Evolutionary conservation across 2,888 invertebrate species (phyloP), one percentile per base, ranked within the genome.

Genomic region (Callimorpha dominula): DNA sequence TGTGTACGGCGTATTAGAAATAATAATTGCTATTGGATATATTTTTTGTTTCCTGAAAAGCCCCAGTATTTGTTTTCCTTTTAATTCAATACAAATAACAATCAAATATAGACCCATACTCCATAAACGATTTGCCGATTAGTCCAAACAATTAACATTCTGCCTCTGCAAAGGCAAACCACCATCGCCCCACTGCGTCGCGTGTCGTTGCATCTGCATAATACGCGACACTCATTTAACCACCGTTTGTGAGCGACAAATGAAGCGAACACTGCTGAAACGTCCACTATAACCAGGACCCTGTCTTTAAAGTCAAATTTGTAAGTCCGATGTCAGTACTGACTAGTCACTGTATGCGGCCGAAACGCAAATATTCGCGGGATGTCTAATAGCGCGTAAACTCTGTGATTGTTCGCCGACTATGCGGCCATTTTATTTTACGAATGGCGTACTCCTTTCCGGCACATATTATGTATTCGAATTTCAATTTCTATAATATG

Each of bases 181-280:
- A 76, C 75, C 80, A 78, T 76, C 88, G 91, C 87, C 84, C 83
- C 86, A 87, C 82, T 87, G 89, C 89, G 87, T 82, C 86, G 83
- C 87, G 89, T 88, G 87, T 83, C 85, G 88, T 85, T 86, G 85
- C 88, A 90, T 92, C 92, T 94, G 91, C 94, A 93, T 94, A 94
- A 93, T 93, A 87, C 87, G 83, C 88, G 83, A 86, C 86, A 90
- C 91, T 93, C 93, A 93, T 94, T 94, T 92, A 88, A 85, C 87
- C 85, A 81, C 83, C 92, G 91, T 91, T 93, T 94, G 93, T 93
- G 90, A 90, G 81, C 88, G 89, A 86, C 92, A 92, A 93, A 94
- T 94, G 93, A 93, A 92, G 91, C 93, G 91, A 77, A 83, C 81
- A 83, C 83, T 83, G 84, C 84, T 84, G 87, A 82, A 87, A 85